These are phyloP conservation scores for Bombus terrestris DNA, from an alignment of 1,140 invertebrate species.

Conservation along the genomic window DNA sequence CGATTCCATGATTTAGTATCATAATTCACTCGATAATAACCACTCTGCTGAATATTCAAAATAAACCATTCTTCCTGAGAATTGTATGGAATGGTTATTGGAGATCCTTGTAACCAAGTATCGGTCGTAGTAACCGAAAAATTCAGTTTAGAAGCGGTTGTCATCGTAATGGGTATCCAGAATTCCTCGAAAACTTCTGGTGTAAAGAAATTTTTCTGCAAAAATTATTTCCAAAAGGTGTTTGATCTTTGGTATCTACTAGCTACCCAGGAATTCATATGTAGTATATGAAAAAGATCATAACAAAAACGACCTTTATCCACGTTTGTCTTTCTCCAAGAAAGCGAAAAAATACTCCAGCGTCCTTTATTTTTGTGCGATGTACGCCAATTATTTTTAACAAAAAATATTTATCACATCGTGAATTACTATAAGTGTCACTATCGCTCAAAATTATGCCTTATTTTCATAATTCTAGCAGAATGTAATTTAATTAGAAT, in stretches of 20 bases:
- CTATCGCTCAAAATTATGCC: no score
- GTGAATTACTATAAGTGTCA: no score
- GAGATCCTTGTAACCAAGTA: conserved; percentile 74
- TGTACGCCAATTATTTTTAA: no score
- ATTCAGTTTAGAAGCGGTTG: conserved; percentile 25
- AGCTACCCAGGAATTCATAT: no score
- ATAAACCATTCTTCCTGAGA: conserved; percentile 82
- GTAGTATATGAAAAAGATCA: no score
- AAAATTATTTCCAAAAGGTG: neutral
- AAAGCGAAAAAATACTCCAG: no score
- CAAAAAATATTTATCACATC: no score
- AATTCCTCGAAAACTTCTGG: conserved; percentile 1
- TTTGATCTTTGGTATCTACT: neutral
- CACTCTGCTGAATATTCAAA: conserved; percentile 85
- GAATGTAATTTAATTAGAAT: no score
- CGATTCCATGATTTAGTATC: conserved; percentile 70
- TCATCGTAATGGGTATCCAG: conserved; percentile 71
- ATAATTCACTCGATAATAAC: conserved; percentile 87
- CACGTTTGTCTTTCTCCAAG: no score
- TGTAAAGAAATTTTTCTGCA: conserved; percentile 23
- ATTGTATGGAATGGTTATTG: conserved; percentile 56
- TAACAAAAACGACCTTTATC: no score
- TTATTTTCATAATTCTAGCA: no score
- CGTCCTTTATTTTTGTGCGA: no score
- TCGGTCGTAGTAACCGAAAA: conserved; percentile 49